phyloP scores from a whole-genome alignment of 2,113 vertebrate species.

The Meleagris gallopavo region DNA sequence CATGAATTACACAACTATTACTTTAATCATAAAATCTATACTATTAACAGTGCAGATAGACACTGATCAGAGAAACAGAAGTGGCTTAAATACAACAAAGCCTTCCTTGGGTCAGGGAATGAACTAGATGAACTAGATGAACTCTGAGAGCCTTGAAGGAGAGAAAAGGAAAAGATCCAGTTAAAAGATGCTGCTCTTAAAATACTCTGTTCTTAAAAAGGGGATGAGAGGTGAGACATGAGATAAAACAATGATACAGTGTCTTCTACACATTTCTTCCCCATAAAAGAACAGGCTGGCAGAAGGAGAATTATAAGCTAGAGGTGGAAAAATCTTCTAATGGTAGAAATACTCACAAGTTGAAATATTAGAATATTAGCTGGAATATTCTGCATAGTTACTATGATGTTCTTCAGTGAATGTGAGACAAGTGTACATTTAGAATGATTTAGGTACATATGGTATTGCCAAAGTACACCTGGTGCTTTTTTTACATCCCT shows the following conservation, averaged over 20 bases:
- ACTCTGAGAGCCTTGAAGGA: not conserved
- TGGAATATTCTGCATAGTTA: slow-evolving; percentile 18
- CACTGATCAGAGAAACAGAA: not conserved
- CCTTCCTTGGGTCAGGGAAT: not conserved
- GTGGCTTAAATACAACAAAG: not conserved
- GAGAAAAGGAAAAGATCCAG: not conserved
- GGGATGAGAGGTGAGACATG: not conserved
- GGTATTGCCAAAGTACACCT: not conserved
- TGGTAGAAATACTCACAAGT: not conserved
- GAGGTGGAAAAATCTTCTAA: not conserved
- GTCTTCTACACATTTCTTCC: not conserved
- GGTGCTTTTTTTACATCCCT: slow-evolving; percentile 3
- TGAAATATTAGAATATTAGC: not conserved
- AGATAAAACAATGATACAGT: not conserved
- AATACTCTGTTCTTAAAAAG: too few relatives aligned
- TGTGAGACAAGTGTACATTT: not conserved
- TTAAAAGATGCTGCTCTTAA: too few relatives aligned
- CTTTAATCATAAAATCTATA: not conserved
- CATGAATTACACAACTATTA: not conserved
- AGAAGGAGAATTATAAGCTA: not conserved
- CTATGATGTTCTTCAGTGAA: not conserved
- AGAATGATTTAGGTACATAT: slow-evolving; percentile 19
- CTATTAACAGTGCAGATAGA: not conserved
- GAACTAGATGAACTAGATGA: not conserved
- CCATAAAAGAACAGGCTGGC: not conserved